Conservation (phyloP, 1,140 invertebrate species). For the Lepidurus packardi region DNA sequence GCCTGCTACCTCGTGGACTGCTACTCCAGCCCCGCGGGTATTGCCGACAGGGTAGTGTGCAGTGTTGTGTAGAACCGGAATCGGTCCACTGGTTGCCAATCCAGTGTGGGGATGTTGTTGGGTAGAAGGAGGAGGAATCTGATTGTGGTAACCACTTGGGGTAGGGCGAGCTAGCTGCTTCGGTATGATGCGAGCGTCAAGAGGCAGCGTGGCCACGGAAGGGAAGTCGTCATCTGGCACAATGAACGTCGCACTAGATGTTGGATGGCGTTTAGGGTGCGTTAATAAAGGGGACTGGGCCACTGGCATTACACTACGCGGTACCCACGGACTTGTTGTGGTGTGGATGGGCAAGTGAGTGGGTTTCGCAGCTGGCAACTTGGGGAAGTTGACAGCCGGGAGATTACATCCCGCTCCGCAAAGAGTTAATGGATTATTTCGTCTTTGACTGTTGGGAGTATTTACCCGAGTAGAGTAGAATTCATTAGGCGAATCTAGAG, state of each 20-base stretch:
- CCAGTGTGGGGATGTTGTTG: neutral
- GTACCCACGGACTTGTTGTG: constrained; percentile 34
- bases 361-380: constrained; percentile 40
- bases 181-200: constrained; percentile 77
- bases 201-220: constrained; percentile 68
- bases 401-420: constrained; percentile 35
- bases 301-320: constrained; percentile 35
- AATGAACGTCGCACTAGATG: constrained; percentile 60
- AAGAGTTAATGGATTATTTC: constrained; percentile 43
- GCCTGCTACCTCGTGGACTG: neutral
- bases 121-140: neutral
- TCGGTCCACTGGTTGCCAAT: neutral
- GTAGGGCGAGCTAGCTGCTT: constrained; percentile 56
- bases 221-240: constrained; percentile 37
- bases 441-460: constrained; percentile 42
- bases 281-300: constrained; percentile 34
- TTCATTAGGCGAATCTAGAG: neutral
- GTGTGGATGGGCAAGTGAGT: constrained; percentile 32
- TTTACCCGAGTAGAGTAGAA: constrained; percentile 5
- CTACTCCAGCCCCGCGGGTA: neutral
- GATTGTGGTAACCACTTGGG: neutral
- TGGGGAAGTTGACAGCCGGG: constrained; percentile 29
- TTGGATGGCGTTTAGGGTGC: constrained; percentile 43
- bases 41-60: constrained; percentile 13
- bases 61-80: neutral